Conservation (phyloP, 2,113 vertebrate genomes). For the rat (Rattus norvegicus) region GRCr8 NC_086019.1:250073501-250074000, state of each 20-base stretch:
- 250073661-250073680: not conserved
- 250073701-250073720: not conserved
- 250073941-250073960: not conserved
- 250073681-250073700: not conserved
- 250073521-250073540: not conserved
- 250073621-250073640: not conserved
- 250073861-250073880: not conserved
- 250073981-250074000: not conserved
- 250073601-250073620: not conserved
- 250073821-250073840: not conserved
- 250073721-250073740: not conserved
- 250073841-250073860: not conserved
- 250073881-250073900: not conserved
- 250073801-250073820: not conserved
- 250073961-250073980: not conserved
- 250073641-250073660: not conserved
- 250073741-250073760: constrained; percentile 11
- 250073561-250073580: not conserved
- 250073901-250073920: not conserved
- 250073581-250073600: not conserved
- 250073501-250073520: not conserved
- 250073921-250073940: not conserved
- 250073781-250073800: not conserved
- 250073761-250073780: not conserved
- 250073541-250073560: not conserved